Percentiles rank a stretch among this genome's conserved stretches.
Evolutionary conservation across 2,888 invertebrate genomes (phyloP).

Genomic region (Cerceris rybyensis): DNA sequence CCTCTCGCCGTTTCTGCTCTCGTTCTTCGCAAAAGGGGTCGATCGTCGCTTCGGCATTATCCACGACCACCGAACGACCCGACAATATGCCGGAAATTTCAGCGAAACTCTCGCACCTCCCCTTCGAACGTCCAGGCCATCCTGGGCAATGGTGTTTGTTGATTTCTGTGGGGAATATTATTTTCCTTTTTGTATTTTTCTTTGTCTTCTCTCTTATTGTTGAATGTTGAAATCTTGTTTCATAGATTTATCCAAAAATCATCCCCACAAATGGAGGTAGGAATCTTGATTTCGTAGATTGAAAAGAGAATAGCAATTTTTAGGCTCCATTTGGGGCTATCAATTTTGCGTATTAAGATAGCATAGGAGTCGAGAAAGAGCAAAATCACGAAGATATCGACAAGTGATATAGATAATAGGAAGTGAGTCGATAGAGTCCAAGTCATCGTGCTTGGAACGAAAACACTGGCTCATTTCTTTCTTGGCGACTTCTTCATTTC

Average conservation of each 20-base stretch:
- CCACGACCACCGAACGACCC: conserved; percentile 59
- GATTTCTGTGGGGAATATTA: conserved; percentile 76
- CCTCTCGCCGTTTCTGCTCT: conserved; percentile 28
- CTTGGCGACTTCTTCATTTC: conserved; percentile 50
- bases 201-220: neutral
- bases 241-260: no score
- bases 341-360: conserved; percentile 34
- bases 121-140: conserved; percentile 20
- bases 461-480: conserved; percentile 59
- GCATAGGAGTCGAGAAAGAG: conserved; percentile 35
- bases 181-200: neutral
- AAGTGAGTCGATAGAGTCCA: conserved; percentile 59
- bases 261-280: no score
- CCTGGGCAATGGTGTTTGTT: conserved; percentile 67
- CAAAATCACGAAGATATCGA: conserved; percentile 42
- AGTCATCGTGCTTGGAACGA: conserved; percentile 61
- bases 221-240: no score
- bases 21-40: conserved; percentile 56
- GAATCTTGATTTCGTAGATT: no score
- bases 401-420: conserved; percentile 53
- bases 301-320: no score
- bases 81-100: conserved; percentile 77
- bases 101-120: conserved; percentile 65
- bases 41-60: conserved; percentile 59
- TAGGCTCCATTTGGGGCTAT: neutral